phyloP scores from a whole-genome alignment of 2,888 invertebrate genomes.

The Caradrina clavipalpis region DNA sequence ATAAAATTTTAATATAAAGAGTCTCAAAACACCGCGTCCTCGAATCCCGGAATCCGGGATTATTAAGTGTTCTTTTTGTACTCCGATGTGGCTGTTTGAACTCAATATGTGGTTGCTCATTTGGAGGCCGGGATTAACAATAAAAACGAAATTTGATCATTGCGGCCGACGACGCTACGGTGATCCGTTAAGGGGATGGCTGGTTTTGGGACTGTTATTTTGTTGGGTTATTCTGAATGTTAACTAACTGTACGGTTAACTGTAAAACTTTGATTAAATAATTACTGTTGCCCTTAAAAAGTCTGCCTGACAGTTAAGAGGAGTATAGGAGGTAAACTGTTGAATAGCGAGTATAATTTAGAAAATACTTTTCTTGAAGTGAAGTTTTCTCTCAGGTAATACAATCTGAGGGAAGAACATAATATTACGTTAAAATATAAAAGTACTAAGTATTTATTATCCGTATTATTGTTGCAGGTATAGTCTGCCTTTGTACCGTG shows the following conservation, averaged over 20 bases:
- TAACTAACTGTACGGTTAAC: too few species aligned
- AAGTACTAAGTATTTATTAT: too few species aligned
- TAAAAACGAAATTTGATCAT: conserved; percentile 91
- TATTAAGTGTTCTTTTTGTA: conserved; percentile 71
- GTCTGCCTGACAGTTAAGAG: too few species aligned
- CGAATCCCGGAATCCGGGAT: conserved; percentile 80
- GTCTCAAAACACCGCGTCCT: conserved; percentile 68
- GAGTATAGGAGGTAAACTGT: neutral
- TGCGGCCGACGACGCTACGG: conserved; percentile 78
- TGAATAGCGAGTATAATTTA: neutral
- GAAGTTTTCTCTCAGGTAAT: too few species aligned
- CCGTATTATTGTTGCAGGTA: too few species aligned
- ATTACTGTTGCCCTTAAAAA: too few species aligned
- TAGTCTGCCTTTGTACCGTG: too few species aligned
- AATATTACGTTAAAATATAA: too few species aligned
- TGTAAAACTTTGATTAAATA: too few species aligned
- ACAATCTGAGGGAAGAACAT: too few species aligned
- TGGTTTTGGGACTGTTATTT: neutral
- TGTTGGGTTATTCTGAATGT: neutral
- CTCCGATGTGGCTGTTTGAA: conserved; percentile 80
- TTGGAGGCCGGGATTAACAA: conserved; percentile 87
- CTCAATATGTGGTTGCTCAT: conserved; percentile 84
- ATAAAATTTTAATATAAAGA: conserved; percentile 70
- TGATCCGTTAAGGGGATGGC: conserved; percentile 79
- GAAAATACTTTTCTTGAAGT: too few species aligned